These are phyloP conservation scores for Esox niger DNA, from an alignment of 2,113 vertebrate genomes.

Conservation along the genomic window DNA sequence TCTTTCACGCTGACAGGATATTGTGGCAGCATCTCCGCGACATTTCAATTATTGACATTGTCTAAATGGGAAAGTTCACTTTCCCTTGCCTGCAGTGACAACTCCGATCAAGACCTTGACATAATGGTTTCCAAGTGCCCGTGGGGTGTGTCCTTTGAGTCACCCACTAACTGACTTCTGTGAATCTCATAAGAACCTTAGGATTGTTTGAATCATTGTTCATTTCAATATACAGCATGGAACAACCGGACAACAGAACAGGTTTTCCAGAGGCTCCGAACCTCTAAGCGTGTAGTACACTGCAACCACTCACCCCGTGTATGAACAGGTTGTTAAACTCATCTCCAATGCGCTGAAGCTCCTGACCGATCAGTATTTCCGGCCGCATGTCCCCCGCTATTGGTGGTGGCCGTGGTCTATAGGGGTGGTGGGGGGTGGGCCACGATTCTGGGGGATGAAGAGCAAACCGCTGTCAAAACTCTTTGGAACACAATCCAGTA, in stretches of 20 bases:
- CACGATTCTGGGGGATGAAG: constrained; percentile 38
- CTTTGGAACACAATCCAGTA: neutral
- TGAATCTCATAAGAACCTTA: no score
- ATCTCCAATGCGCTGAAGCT: constrained; percentile 86
- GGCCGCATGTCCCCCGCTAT: constrained; percentile 71
- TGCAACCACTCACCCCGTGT: constrained; percentile 52
- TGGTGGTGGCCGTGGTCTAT: constrained; percentile 50
- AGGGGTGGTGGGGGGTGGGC: constrained; percentile 25
- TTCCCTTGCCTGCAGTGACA: no score
- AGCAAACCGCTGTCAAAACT: neutral
- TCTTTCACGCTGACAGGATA: neutral
- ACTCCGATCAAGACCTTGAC: no score
- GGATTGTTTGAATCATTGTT: no score
- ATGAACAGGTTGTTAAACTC: constrained; percentile 76
- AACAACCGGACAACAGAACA: no score
- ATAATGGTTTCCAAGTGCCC: no score
- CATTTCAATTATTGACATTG: neutral
- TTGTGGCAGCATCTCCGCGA: neutral
- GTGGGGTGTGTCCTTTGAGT: no score
- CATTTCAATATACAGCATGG: no score
- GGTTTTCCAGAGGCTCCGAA: no score
- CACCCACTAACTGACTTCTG: no score
- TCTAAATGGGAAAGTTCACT: no score
- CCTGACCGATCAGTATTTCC: constrained; percentile 79
- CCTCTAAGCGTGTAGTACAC: neutral